Conservation (phyloP, 2,113 vertebrate genomes). For the Regulus satrapa region DNA sequence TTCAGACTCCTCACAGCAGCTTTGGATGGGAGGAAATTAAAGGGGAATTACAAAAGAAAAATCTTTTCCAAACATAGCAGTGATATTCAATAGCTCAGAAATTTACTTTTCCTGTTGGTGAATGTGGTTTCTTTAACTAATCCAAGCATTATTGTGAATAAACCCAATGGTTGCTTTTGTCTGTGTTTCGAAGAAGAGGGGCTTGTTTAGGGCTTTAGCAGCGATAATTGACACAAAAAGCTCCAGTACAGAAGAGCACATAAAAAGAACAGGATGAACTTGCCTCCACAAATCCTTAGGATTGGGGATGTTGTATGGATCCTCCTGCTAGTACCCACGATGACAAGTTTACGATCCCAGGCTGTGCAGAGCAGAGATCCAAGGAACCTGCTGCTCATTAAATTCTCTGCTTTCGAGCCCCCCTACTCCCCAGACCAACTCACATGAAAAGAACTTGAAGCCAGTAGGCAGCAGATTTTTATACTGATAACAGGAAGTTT, state of each 20-base stretch:
- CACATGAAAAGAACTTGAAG: neutral
- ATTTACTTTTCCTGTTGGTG: constrained; percentile 41
- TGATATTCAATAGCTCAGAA: constrained; percentile 51
- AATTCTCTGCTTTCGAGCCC: neutral
- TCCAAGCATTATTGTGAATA: constrained; percentile 32
- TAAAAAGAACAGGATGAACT: neutral
- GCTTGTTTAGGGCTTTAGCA: constrained; percentile 7
- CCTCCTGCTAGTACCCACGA: neutral
- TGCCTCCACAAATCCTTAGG: neutral
- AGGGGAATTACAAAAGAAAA: constrained; percentile 36
- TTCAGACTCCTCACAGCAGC: constrained; percentile 13
- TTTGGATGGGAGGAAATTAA: constrained; percentile 45
- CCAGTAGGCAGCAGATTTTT: neutral
- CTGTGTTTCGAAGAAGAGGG: constrained; percentile 14
- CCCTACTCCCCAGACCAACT: neutral
- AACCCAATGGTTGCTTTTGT: neutral
- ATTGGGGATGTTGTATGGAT: neutral
- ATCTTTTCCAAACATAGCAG: constrained; percentile 49
- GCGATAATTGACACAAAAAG: neutral
- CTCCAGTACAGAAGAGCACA: neutral
- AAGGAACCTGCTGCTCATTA: neutral
- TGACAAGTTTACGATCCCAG: neutral
- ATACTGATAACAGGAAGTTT: neutral
- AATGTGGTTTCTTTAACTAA: constrained; percentile 51
- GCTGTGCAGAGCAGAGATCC: neutral